phyloP scores from a whole-genome alignment of 1,140 invertebrate genomes.

The Diprion similis region DNA sequence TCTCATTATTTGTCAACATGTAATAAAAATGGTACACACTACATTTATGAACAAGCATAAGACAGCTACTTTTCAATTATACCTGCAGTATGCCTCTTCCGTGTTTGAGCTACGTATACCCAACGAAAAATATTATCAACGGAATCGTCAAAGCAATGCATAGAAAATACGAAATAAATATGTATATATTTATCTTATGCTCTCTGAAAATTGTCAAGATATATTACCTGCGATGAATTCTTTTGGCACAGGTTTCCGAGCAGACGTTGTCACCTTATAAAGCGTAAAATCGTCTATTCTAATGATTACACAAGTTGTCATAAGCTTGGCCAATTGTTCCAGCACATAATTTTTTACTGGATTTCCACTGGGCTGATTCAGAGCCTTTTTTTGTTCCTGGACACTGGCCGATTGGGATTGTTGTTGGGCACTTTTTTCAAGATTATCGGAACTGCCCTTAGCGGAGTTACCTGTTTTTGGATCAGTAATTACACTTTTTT shows the following conservation, averaged over 20 bases:
- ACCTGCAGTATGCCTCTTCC: conserved; percentile 59
- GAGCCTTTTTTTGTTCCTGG: conserved; percentile 45
- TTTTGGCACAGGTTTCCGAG: conserved; percentile 72
- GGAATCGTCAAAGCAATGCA: neutral
- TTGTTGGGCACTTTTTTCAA: conserved; percentile 35
- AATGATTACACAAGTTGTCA: conserved; percentile 90
- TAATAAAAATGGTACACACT: conserved; percentile 5
- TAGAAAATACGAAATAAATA: conserved; percentile 23
- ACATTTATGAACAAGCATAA: conserved; percentile 27
- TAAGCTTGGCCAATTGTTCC: conserved; percentile 82
- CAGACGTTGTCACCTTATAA: conserved; percentile 82
- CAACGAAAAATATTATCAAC: conserved; percentile 33
- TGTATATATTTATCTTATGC: conserved; percentile 18
- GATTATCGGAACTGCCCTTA: conserved; percentile 41
- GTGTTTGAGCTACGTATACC: conserved; percentile 56
- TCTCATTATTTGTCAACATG: too few species aligned
- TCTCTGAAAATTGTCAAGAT: conserved; percentile 17
- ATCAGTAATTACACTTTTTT: conserved; percentile 10
- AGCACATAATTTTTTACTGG: conserved; percentile 74
- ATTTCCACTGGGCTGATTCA: conserved; percentile 51
- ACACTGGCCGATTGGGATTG: conserved; percentile 37
- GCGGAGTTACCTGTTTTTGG: conserved; percentile 36
- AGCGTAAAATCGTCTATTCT: conserved; percentile 88
- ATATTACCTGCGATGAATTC: conserved; percentile 81
- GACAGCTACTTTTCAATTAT: conserved; percentile 42